Percentiles rank a stretch among this genome's conserved stretches.
phyloP scores from a whole-genome alignment of 2,888 invertebrate species.

The Bombylius major region DNA sequence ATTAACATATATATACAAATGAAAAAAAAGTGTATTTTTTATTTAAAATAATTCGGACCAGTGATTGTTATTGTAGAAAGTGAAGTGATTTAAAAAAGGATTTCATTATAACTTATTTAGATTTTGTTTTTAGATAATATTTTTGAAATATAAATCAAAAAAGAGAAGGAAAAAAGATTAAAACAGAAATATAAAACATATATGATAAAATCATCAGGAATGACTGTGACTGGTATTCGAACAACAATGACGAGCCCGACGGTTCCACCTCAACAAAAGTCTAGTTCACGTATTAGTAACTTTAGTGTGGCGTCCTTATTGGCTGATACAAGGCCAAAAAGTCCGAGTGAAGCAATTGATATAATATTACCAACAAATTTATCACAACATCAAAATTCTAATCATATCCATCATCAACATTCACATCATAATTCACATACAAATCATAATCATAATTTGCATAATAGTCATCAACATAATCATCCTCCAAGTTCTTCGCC shows the following conservation, averaged over 20 bases:
- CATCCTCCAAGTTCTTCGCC: slow-evolving; percentile 8
- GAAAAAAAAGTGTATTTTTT: no score
- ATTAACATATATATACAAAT: no score
- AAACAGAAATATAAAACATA: slow-evolving; percentile 15
- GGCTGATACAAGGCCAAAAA: slow-evolving; percentile 62
- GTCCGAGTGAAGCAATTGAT: slow-evolving; percentile 23
- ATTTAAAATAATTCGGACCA: no score
- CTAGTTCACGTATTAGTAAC: slow-evolving; percentile 51
- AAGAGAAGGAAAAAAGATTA: background rate
- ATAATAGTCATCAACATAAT: slow-evolving; percentile 8
- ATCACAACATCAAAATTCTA: slow-evolving; percentile 13
- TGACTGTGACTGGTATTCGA: slow-evolving; percentile 51
- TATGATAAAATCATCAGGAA: slow-evolving; percentile 38
- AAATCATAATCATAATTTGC: slow-evolving; percentile 5
- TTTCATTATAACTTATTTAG: no score
- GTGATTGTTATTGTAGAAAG: no score
- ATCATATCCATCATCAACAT: slow-evolving; percentile 20
- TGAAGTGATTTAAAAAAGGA: no score
- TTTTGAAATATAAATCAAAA: no score
- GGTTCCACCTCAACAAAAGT: slow-evolving; percentile 43
- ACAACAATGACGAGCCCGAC: slow-evolving; percentile 48
- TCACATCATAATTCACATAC: slow-evolving; percentile 8
- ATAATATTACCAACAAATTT: slow-evolving; percentile 30
- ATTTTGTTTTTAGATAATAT: no score
- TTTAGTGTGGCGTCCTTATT: slow-evolving; percentile 83